Percentiles rank a stretch among this genome's conserved stretches.
phyloP scores from a whole-genome alignment of 2,797 vertebrate species.

The Podarcis lilfordi region DNA sequence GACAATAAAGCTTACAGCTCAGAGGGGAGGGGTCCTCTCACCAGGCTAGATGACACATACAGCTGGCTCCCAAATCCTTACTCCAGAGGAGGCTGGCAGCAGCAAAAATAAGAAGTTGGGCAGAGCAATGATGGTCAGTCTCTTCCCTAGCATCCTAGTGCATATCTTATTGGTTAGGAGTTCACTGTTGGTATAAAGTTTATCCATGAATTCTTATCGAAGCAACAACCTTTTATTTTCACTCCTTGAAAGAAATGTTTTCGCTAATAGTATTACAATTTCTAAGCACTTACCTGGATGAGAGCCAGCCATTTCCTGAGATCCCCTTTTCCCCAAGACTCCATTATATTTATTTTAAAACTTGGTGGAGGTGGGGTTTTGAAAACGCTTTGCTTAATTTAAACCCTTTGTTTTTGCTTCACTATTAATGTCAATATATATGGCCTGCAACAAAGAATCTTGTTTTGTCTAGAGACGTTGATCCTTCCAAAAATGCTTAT shows the following conservation, averaged over 20 bases:
- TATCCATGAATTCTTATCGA: neutral
- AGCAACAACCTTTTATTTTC: neutral
- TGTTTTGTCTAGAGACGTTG: slow-evolving; percentile 37
- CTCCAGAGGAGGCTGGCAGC: too few species aligned
- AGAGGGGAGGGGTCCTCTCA: too few species aligned
- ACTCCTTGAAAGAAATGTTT: slow-evolving; percentile 2
- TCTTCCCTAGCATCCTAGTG: too few species aligned
- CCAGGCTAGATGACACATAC: too few species aligned
- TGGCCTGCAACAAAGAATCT: slow-evolving; percentile 1
- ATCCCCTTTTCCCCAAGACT: neutral
- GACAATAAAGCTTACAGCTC: too few species aligned
- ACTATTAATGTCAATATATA: slow-evolving; percentile 12
- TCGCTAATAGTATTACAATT: neutral
- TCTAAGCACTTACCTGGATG: neutral
- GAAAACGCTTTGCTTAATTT: slow-evolving; percentile 27
- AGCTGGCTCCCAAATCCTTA: too few species aligned
- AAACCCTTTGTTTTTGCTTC: slow-evolving; percentile 33
- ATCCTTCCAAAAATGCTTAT: slow-evolving; percentile 38
- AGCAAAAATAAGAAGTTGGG: too few species aligned
- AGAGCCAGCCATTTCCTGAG: neutral
- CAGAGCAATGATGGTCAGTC: too few species aligned
- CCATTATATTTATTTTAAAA: slow-evolving; percentile 28
- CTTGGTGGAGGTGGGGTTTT: neutral
- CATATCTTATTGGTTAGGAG: too few species aligned
- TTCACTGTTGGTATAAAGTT: neutral